These are phyloP conservation scores for Andrena dorsata DNA, from an alignment of 2,888 invertebrate species.

Conservation along the genomic window DNA sequence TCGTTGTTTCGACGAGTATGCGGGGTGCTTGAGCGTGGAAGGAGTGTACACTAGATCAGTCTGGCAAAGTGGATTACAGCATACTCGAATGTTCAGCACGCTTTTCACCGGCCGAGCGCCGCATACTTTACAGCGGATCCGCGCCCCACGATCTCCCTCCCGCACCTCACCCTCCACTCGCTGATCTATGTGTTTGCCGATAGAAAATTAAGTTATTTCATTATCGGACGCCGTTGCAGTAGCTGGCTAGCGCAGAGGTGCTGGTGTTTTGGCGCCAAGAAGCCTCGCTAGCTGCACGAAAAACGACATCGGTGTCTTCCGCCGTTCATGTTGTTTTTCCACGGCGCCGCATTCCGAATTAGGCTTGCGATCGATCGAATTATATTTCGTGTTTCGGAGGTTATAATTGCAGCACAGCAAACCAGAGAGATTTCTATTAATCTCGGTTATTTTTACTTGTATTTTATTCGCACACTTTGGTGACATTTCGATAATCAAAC, in stretches of 20 bases:
- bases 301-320: conserved; percentile 27
- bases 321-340: neutral
- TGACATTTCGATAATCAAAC: too few relatives aligned
- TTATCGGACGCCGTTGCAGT: conserved; percentile 61
- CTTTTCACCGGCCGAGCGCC: conserved; percentile 63
- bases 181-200: conserved; percentile 74
- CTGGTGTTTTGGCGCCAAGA: conserved; percentile 68
- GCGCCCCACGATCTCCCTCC: conserved; percentile 18
- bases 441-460: neutral
- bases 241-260: conserved; percentile 15
- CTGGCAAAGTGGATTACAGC: conserved; percentile 69
- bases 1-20: conserved; percentile 28
- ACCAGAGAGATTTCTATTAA: neutral
- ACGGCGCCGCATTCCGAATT: neutral
- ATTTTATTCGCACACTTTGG: too few relatives aligned
- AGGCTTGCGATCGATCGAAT: too few relatives aligned
- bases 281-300: conserved; percentile 39
- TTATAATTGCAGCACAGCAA: neutral
- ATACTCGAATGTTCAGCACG: conserved; percentile 49
- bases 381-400: too few relatives aligned
- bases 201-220: conserved; percentile 72
- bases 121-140: conserved; percentile 73
- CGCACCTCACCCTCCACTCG: conserved; percentile 15
- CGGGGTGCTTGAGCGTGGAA: neutral
- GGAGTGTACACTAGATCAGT: conserved; percentile 36